These are phyloP conservation scores for Hymenochirus boettgeri DNA, from an alignment of 2,113 vertebrate genomes.

Conservation along the genomic window DNA sequence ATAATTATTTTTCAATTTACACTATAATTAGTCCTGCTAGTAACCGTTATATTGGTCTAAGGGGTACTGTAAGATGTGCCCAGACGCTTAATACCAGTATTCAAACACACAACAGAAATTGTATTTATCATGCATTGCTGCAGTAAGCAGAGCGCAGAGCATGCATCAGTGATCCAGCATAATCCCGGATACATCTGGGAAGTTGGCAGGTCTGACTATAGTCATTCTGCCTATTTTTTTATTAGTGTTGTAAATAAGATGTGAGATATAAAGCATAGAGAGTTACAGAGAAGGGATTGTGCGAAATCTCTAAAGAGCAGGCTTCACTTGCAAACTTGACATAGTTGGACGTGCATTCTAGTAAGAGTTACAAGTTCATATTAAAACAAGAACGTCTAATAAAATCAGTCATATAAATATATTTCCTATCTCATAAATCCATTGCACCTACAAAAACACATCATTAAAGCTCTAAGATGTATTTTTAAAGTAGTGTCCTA, in stretches of 20 bases:
- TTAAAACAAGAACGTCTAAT: conserved; percentile 37
- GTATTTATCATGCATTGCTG: conserved; percentile 14
- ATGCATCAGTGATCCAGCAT: conserved; percentile 35
- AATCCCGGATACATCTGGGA: conserved; percentile 42
- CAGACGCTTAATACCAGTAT: conserved; percentile 2
- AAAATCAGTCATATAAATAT: conserved; percentile 32
- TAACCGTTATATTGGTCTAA: not conserved
- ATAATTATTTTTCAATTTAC: not conserved
- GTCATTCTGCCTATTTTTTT: conserved; percentile 40
- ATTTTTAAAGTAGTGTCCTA: conserved; percentile 19
- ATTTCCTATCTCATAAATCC: conserved; percentile 40
- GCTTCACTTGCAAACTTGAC: conserved; percentile 36
- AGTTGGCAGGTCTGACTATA: conserved; percentile 40
- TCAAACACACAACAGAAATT: conserved; percentile 16
- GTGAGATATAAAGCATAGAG: conserved; percentile 33
- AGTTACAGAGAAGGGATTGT: conserved; percentile 38
- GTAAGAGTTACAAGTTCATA: conserved; percentile 37
- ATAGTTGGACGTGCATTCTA: conserved; percentile 38
- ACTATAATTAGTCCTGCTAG: not conserved
- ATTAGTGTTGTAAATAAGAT: conserved; percentile 42
- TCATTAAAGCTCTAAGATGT: conserved; percentile 24
- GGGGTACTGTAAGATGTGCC: not conserved
- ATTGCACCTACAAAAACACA: conserved; percentile 31
- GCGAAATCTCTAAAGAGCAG: conserved; percentile 36
- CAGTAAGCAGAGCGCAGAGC: conserved; percentile 21